Evolutionary conservation across 2,888 invertebrate genomes (phyloP), one percentile per base, ranked within the genome.

Genomic region (Ectobius pallidus): DNA sequence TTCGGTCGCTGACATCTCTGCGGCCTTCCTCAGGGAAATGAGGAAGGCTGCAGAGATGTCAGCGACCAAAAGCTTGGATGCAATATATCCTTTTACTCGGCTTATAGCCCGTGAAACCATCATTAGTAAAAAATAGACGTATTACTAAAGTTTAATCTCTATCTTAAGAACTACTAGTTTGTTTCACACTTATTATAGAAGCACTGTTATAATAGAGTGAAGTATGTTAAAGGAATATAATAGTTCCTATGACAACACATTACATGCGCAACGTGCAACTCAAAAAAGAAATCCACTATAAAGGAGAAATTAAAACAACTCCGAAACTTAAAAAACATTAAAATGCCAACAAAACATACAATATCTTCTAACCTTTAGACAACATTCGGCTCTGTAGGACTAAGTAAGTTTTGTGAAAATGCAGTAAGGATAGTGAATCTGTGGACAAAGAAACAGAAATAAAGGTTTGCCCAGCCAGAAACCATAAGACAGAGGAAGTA

Each of bases 351-450:
- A 25, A 58, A 58, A 58, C 58, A 32, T 58, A 69, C 9, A 20
- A 72, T 52, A 46, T 65, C 20, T 68, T 72, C 70, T 73, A 71
- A 72, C 72, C 73, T 73, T 74, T 70, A 75, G 70, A 74, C 70
- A 69, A 70, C 61, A 75, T 67, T 74, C 75, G 70, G 74, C 74
- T 76, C 75, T 70, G 75, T 72, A 69, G 76, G 75, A 70, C 74
- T 76, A 72, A 75, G 75, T 62, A 74, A 73, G 70, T 73, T 76
- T 74, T 76, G 75, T 71, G 76, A 76, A 69, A 76, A 72, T 73
- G 76, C 70, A 73, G 75, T 75, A 69, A 76, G 72, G 68, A 74
- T 74, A 75, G 71, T 71, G 72, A 77, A 76, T 73, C 75, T 74
- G 75, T 75, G 74, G 71, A 76, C 71, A 76, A 74, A 73, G 69